Conservation (phyloP, 2,797 vertebrate genomes). For the Malacoraja senta region DNA sequence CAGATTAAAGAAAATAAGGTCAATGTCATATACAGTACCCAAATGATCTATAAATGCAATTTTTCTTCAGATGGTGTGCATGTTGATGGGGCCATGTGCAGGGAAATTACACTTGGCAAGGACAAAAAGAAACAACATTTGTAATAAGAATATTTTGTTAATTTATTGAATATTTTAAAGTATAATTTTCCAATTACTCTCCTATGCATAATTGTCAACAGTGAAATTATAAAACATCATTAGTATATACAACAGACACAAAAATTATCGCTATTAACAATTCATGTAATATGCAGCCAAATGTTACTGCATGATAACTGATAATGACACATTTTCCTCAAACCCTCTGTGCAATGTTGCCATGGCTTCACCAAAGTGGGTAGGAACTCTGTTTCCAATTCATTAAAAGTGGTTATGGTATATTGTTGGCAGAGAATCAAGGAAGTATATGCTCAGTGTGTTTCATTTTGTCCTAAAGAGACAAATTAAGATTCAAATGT, state of each 20-base stretch:
- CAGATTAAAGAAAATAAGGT: constrained; percentile 17
- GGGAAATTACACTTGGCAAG: not conserved
- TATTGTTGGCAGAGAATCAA: too few relatives aligned
- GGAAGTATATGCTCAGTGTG: not conserved
- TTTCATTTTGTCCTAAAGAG: not conserved
- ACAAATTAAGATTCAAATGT: not conserved
- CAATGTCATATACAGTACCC: constrained; percentile 29
- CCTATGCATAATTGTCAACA: not conserved
- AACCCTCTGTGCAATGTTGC: not conserved
- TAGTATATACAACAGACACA: not conserved
- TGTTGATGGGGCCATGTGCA: not conserved
- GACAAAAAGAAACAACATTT: constrained; percentile 1
- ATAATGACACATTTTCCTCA: not conserved
- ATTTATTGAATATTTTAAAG: not conserved
- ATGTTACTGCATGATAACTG: not conserved
- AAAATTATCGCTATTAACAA: not conserved
- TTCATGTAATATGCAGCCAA: not conserved
- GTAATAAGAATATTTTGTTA: not conserved
- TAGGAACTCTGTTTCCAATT: not conserved
- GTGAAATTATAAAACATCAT: not conserved
- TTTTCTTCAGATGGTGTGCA: constrained; percentile 25
- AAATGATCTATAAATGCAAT: constrained; percentile 29
- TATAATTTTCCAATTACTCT: not conserved
- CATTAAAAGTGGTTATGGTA: not conserved
- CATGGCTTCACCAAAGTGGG: not conserved